Conservation (phyloP, 2,113 vertebrate species). For the Brachionichthys hirsutus region DNA sequence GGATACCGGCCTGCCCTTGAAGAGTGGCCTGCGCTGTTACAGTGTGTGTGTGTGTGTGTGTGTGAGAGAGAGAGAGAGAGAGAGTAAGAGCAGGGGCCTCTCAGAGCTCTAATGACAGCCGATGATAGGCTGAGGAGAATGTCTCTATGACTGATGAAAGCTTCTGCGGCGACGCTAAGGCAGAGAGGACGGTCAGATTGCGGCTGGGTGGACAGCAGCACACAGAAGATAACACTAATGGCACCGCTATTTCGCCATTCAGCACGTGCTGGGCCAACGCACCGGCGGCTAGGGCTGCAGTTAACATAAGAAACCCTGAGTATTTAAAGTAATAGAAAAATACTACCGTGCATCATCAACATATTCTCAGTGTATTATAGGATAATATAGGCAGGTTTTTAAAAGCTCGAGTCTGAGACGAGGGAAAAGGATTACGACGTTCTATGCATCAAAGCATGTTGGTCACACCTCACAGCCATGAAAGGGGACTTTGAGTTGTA, state of each 20-base stretch:
- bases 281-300: neutral
- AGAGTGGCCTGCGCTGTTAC: conserved; percentile 33
- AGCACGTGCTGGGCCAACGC: conserved; percentile 33
- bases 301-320: neutral
- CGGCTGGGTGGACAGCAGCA: conserved; percentile 24
- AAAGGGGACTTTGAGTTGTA: conserved; percentile 9
- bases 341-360: no score
- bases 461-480: conserved; percentile 36
- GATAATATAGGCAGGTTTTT: no score
- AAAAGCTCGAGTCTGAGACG: no score
- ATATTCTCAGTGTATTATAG: no score
- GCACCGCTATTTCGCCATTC: conserved; percentile 45
- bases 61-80: conserved; percentile 34
- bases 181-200: conserved; percentile 49
- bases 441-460: conserved; percentile 6
- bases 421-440: no score
- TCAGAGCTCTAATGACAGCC: conserved; percentile 64
- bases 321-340: neutral
- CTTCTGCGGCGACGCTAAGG: conserved; percentile 33
- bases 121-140: conserved; percentile 66
- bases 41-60: conserved; percentile 41
- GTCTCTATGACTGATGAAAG: conserved; percentile 66
- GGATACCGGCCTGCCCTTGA: conserved; percentile 51
- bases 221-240: conserved; percentile 50
- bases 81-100: conserved; percentile 53